Conservation (phyloP, 2,113 vertebrate species). For the Bothrops jararaca region DNA sequence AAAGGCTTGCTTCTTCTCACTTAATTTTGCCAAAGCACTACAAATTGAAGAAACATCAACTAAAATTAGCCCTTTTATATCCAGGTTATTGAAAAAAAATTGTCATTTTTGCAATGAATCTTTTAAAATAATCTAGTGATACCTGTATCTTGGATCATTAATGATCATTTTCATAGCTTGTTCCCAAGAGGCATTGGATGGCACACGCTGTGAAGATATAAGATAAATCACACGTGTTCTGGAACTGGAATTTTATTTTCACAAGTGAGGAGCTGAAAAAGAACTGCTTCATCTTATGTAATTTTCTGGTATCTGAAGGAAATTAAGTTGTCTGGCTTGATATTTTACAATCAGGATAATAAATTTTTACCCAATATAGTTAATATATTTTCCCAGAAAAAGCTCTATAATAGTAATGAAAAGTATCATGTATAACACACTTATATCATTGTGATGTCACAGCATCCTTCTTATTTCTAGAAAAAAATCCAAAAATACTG, state of each 20-base stretch:
- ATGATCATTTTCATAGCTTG: conserved; percentile 99
- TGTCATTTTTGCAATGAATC: neutral
- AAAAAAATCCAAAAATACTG: neutral
- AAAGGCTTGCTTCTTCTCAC: conserved; percentile 97
- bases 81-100: neutral
- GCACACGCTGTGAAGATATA: conserved; percentile 80
- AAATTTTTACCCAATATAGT: neutral
- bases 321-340: neutral
- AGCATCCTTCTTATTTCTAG: neutral
- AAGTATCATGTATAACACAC: neutral
- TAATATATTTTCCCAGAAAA: neutral
- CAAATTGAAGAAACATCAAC: neutral
- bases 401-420: neutral
- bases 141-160: conserved; percentile 87
- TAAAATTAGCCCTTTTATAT: neutral
- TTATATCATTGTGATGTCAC: neutral
- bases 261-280: neutral
- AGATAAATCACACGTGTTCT: neutral
- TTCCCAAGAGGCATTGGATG: conserved; percentile 96
- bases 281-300: neutral
- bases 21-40: conserved; percentile 93
- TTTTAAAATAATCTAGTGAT: conserved; percentile 13
- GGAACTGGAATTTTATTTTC: neutral
- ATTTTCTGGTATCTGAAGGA: neutral
- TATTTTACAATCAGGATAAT: neutral